Conservation (phyloP, 1,140 invertebrate genomes). For the Steinernema khuongi region DNA sequence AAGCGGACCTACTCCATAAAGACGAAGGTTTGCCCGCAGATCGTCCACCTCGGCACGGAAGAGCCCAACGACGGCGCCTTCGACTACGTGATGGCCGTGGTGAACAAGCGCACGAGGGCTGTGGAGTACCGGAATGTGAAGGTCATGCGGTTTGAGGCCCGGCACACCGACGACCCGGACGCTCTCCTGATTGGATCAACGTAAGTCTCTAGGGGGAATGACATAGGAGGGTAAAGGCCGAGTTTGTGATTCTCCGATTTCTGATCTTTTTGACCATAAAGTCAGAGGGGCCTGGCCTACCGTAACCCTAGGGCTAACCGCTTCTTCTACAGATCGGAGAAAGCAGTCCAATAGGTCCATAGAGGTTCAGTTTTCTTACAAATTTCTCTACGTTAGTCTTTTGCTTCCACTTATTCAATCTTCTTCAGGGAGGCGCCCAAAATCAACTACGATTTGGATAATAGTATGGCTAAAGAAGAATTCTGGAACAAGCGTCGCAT, state of each 20-base stretch:
- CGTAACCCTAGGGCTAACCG: too few relatives aligned
- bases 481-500: neutral
- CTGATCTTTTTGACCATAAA: too few relatives aligned
- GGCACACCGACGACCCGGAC: neutral
- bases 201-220: too few relatives aligned
- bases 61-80: neutral
- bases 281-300: too few relatives aligned
- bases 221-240: neutral
- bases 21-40: neutral
- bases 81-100: slow-evolving; percentile 1
- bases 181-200: neutral
- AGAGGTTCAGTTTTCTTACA: too few relatives aligned
- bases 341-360: too few relatives aligned
- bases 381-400: too few relatives aligned
- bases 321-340: too few relatives aligned
- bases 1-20: neutral
- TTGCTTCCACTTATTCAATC: too few relatives aligned
- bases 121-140: neutral
- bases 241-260: neutral
- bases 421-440: neutral
- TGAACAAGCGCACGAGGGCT: neutral
- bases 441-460: neutral
- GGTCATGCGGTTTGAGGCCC: neutral
- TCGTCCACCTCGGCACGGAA: neutral
- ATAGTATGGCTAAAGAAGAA: neutral